These are phyloP conservation scores for Hydriomena furcata DNA, from an alignment of 2,888 invertebrate species.

Conservation along the genomic window DNA sequence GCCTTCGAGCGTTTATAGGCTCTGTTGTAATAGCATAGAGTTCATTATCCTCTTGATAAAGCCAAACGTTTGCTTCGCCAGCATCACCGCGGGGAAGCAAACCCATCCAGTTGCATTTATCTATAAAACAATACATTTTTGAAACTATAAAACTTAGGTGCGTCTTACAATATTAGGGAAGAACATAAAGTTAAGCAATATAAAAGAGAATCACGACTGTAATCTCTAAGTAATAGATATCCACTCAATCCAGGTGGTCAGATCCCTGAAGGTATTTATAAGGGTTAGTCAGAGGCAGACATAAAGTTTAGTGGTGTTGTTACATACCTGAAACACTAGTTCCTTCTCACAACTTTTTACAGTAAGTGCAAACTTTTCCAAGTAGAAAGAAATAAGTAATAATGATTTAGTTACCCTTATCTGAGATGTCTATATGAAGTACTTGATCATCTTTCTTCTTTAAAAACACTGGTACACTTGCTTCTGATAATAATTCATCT, in stretches of 20 bases:
- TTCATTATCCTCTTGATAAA: conserved; percentile 55
- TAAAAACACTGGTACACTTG: conserved; percentile 51
- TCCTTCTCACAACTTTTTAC: no score
- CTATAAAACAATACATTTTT: conserved; percentile 34
- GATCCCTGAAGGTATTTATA: no score
- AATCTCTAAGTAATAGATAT: no score
- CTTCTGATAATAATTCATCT: conserved; percentile 36
- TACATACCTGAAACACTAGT: no score
- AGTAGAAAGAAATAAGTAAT: background rate
- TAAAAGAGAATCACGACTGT: no score
- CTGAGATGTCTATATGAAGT: conserved; percentile 53
- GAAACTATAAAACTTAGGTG: no score
- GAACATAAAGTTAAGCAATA: no score
- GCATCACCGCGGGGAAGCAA: conserved; percentile 53
- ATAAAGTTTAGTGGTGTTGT: no score
- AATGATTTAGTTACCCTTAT: conserved; percentile 52
- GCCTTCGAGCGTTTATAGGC: conserved; percentile 44
- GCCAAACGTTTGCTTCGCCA: conserved; percentile 56
- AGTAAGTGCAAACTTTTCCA: no score
- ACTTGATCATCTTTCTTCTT: conserved; percentile 39
- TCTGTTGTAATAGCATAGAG: conserved; percentile 54
- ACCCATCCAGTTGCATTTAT: conserved; percentile 67
- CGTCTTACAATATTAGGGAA: no score
- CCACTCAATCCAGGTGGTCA: no score
- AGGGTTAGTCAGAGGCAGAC: no score